Evolutionary conservation across 1,140 invertebrate genomes (phyloP).

Genomic region (Sinonovacula constricta): DNA sequence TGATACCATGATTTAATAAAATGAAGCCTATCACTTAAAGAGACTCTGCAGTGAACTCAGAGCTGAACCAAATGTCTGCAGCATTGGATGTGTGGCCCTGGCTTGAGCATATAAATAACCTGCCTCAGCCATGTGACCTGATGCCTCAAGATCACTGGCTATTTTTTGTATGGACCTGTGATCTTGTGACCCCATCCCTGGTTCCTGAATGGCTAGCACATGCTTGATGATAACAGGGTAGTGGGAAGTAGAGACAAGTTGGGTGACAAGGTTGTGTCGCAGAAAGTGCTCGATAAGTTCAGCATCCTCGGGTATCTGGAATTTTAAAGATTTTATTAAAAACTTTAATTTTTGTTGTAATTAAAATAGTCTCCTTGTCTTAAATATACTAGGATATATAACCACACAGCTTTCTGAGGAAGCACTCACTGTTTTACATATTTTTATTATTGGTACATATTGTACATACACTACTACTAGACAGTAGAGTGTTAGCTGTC

Average conservation of each 20-base stretch:
- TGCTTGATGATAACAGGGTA: constrained; percentile 55
- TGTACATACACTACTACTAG: too few relatives aligned
- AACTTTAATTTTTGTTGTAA: too few relatives aligned
- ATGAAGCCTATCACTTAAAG: constrained; percentile 58
- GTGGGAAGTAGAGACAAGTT: constrained; percentile 55
- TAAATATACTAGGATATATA: too few relatives aligned
- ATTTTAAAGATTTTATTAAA: too few relatives aligned
- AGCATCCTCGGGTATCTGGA: constrained; percentile 48
- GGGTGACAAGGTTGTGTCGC: constrained; percentile 52
- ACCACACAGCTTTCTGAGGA: too few relatives aligned
- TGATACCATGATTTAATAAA: too few relatives aligned
- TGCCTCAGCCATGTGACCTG: constrained; percentile 63
- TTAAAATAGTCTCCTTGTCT: too few relatives aligned
- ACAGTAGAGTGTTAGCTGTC: too few relatives aligned
- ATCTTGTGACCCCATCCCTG: constrained; percentile 50
- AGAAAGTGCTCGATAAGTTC: constrained; percentile 62
- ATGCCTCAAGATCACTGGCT: constrained; percentile 53
- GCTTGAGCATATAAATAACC: constrained; percentile 62
- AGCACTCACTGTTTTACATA: too few relatives aligned
- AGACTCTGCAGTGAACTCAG: constrained; percentile 50
- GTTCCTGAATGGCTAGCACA: constrained; percentile 52
- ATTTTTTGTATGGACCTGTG: constrained; percentile 46
- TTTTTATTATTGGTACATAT: too few relatives aligned
- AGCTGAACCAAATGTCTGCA: constrained; percentile 66
- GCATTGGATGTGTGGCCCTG: constrained; percentile 57